Evolutionary conservation across 2,888 invertebrate genomes (phyloP).

Genomic region (Tiliacea aurago): DNA sequence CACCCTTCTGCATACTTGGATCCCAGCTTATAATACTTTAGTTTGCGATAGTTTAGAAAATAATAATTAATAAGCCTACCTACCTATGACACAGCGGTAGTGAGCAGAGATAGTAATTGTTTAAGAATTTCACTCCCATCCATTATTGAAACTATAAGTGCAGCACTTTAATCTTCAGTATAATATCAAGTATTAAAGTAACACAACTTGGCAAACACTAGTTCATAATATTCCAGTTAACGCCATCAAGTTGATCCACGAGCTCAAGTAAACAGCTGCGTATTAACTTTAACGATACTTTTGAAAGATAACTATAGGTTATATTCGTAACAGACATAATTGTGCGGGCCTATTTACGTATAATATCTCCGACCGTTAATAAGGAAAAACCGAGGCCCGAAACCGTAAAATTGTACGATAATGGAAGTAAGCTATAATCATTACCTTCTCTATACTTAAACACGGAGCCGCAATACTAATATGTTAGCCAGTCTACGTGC

Average conservation of each 20-base stretch:
- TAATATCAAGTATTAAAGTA: neutral
- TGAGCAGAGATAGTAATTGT: too few relatives aligned
- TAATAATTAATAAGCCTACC: too few relatives aligned
- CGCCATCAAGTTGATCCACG: conserved; percentile 28
- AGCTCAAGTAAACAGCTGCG: conserved; percentile 7
- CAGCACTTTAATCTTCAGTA: neutral
- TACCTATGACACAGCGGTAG: too few relatives aligned
- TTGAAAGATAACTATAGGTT: conserved; percentile 50
- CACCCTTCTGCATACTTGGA: too few relatives aligned
- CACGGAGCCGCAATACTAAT: conserved; percentile 44
- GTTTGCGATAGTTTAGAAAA: too few relatives aligned
- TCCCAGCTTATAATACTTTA: too few relatives aligned
- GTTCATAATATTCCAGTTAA: conserved; percentile 28
- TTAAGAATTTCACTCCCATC: too few relatives aligned
- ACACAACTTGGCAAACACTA: conserved; percentile 25
- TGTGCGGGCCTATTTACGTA: conserved; percentile 48
- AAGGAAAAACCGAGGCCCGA: conserved; percentile 61
- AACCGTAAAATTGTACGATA: conserved; percentile 66
- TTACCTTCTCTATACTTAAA: conserved; percentile 51
- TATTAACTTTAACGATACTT: conserved; percentile 54
- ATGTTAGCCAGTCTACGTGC: conserved; percentile 46
- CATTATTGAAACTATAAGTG: neutral
- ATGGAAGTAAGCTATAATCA: conserved; percentile 57
- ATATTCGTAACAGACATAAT: conserved; percentile 57
- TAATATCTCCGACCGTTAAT: conserved; percentile 60